Evolutionary conservation across 2,888 invertebrate genomes (phyloP).

Genomic region (Melikaiella ostensackeni): DNA sequence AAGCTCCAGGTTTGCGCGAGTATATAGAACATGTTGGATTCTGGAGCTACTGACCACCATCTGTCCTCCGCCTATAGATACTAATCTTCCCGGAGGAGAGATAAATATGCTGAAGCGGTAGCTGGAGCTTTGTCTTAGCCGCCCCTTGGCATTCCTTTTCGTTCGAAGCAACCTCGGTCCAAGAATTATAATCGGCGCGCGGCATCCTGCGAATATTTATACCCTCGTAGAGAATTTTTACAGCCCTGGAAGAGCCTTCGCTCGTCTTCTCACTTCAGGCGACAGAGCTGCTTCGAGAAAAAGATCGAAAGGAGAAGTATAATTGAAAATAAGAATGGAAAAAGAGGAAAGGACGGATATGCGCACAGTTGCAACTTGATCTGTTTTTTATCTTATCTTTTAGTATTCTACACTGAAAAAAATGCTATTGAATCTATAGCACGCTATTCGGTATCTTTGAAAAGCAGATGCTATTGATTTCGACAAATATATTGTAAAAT

Average conservation of each 20-base stretch:
- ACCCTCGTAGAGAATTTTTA: constrained; percentile 60
- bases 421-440: too few relatives aligned
- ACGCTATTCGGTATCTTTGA: too few relatives aligned
- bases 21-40: constrained; percentile 59
- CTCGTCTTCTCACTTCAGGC: constrained; percentile 24
- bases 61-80: constrained; percentile 69
- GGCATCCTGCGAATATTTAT: constrained; percentile 65
- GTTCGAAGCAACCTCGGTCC: constrained; percentile 61
- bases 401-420: too few relatives aligned
- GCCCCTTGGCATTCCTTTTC: constrained; percentile 65
- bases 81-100: constrained; percentile 65
- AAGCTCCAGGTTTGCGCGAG: constrained; percentile 51
- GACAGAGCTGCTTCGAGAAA: constrained; percentile 16
- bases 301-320: constrained; percentile 15
- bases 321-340: constrained; percentile 18
- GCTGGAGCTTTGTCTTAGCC: constrained; percentile 67
- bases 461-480: too few relatives aligned
- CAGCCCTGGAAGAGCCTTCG: constrained; percentile 42
- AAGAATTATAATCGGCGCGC: constrained; percentile 67
- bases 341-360: constrained; percentile 27
- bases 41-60: constrained; percentile 68
- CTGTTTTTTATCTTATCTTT: not conserved
- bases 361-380: constrained; percentile 8
- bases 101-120: constrained; percentile 60
- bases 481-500: too few relatives aligned